Conservation (phyloP, 2,797 vertebrate genomes). For the Sciurus carolinensis region DNA sequence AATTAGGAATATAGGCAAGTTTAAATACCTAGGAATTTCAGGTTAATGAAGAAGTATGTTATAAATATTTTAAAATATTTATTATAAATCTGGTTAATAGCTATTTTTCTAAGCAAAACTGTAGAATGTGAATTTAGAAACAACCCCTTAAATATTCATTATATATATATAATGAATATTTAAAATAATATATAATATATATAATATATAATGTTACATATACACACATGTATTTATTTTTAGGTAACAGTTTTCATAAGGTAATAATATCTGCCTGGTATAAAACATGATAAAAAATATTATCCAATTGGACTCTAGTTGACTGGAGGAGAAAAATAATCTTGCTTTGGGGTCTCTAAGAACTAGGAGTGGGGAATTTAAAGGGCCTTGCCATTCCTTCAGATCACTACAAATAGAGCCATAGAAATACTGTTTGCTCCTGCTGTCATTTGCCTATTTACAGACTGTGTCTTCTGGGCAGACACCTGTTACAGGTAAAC, state of each 20-base stretch:
- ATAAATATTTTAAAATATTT: neutral
- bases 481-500: neutral
- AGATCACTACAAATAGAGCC: neutral
- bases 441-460: neutral
- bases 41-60: neutral
- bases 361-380: neutral
- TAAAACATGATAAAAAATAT: conserved; percentile 25
- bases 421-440: neutral
- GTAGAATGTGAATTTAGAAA: neutral
- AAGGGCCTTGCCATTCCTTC: neutral
- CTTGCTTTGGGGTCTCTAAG: neutral
- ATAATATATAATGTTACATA: no score
- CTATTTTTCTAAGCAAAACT: neutral
- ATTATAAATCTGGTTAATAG: neutral
- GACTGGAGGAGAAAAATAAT: neutral
- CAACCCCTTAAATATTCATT: neutral
- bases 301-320: neutral
- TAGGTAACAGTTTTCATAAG: neutral
- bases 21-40: conserved; percentile 6
- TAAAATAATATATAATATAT: no score
- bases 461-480: neutral
- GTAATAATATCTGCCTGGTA: neutral
- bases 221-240: neutral
- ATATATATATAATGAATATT: neutral
- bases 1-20: neutral